Evolutionary conservation across 2,888 invertebrate genomes (phyloP).

Genomic region (Monochamus alternatus): DNA sequence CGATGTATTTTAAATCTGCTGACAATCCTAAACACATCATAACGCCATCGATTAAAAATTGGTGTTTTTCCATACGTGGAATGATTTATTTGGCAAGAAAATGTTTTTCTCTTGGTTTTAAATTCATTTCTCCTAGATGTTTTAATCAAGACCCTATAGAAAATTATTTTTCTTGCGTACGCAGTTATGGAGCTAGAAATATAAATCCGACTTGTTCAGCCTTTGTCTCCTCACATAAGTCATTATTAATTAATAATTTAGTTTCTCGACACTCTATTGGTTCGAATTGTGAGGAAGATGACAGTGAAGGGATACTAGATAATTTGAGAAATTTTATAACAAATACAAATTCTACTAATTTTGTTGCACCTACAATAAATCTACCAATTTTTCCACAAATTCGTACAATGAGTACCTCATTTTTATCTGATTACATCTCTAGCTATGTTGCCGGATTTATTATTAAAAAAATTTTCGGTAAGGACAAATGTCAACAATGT

Average conservation of each 20-base stretch:
- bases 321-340: conserved; percentile 34
- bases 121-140: conserved; percentile 27
- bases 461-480: conserved; percentile 21
- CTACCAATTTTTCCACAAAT: neutral
- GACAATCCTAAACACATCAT: conserved; percentile 4
- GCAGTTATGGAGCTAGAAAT: conserved; percentile 46
- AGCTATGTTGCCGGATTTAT: conserved; percentile 32
- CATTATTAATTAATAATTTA: conserved; percentile 49
- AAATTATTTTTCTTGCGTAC: conserved; percentile 46
- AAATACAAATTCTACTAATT: neutral
- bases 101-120: conserved; percentile 23
- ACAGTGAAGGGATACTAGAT: conserved; percentile 32
- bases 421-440: neutral
- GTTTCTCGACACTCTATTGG: conserved; percentile 40
- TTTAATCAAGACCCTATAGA: conserved; percentile 51
- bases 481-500: conserved; percentile 4
- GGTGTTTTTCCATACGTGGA: conserved; percentile 29
- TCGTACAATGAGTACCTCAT: no score
- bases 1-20: conserved; percentile 42
- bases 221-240: conserved; percentile 44
- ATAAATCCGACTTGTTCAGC: conserved; percentile 46
- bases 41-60: conserved; percentile 39
- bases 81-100: conserved; percentile 33
- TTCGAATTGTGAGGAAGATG: conserved; percentile 45
- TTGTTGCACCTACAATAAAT: neutral